These are phyloP conservation scores for Diuraphis noxia DNA, from an alignment of 1,140 invertebrate genomes.

Conservation along the genomic window DNA sequence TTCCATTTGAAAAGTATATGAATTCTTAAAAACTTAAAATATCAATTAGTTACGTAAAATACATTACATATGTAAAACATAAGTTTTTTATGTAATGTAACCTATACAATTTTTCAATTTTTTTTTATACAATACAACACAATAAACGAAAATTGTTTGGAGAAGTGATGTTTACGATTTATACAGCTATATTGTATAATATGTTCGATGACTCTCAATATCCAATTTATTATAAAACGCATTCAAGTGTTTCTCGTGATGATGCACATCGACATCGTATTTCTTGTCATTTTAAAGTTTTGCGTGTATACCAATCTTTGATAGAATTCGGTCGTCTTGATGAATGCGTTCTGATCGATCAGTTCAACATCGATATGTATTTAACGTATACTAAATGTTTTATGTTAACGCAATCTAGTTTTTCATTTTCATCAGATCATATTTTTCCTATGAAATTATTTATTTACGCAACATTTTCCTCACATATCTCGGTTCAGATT, in stretches of 20 bases:
- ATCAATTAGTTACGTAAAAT: too few relatives aligned
- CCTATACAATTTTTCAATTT: neutral
- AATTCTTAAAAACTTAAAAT: neutral
- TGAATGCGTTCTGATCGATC: neutral
- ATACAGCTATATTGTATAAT: too few relatives aligned
- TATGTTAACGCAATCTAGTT: neutral
- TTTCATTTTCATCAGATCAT: neutral
- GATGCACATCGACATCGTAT: neutral
- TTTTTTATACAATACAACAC: neutral
- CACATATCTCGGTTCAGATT: neutral
- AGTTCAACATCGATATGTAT: neutral
- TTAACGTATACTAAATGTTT: neutral
- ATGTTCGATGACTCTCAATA: neutral
- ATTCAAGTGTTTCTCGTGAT: neutral
- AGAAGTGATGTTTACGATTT: neutral
- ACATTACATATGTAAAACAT: too few relatives aligned
- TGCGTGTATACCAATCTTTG: neutral
- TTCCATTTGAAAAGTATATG: neutral
- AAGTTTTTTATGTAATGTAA: too few relatives aligned
- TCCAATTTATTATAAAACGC: neutral
- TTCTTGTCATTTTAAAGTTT: neutral
- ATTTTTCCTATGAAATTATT: neutral
- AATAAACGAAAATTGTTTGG: neutral
- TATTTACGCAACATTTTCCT: too few relatives aligned
- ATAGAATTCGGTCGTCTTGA: neutral